Percentiles rank a stretch among this genome's conserved stretches.
phyloP scores from a whole-genome alignment of 2,113 vertebrate species.

The Nothocercus julius region DNA sequence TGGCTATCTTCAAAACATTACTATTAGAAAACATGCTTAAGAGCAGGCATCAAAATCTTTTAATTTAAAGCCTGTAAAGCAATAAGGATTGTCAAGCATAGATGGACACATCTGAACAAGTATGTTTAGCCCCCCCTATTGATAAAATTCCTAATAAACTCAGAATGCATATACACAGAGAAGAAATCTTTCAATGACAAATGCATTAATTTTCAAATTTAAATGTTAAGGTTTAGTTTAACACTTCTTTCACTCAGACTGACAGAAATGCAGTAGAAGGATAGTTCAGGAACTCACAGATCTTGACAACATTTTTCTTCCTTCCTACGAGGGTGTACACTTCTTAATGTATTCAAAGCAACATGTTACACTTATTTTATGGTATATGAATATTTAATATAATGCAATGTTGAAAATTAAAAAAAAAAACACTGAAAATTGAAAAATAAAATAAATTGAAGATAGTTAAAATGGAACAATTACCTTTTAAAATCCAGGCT shows the following conservation, averaged over 20 bases:
- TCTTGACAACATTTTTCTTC: background rate
- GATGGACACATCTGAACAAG: background rate
- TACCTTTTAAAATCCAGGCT: constrained; percentile 69
- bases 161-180: background rate
- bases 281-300: background rate
- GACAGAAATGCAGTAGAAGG: background rate
- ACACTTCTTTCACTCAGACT: background rate
- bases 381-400: background rate
- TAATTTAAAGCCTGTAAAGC: background rate
- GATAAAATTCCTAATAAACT: background rate
- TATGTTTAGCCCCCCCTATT: background rate
- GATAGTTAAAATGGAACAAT: constrained; percentile 10
- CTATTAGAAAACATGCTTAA: background rate
- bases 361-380: background rate
- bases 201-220: background rate
- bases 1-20: background rate
- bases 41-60: background rate
- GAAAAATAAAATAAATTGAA: background rate
- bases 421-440: background rate
- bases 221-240: background rate
- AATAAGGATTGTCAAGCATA: background rate
- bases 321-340: background rate
- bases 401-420: background rate
- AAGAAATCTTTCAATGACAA: background rate
- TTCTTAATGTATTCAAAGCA: background rate